Conservation (phyloP, 2,113 vertebrate genomes). For the Ammodytes marinus region DNA sequence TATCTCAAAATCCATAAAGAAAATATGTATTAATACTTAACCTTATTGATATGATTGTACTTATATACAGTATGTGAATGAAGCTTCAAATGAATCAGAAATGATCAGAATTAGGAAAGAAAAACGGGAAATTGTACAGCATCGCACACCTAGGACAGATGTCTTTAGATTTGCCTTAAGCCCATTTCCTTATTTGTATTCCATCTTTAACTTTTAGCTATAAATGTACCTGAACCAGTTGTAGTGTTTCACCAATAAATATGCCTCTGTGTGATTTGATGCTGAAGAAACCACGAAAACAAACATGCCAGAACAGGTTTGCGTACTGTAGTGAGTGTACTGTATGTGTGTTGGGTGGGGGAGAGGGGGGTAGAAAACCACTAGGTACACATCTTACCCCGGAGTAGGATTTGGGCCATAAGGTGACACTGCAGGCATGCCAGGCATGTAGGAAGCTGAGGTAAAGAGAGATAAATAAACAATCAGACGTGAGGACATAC, state of each 20-base stretch:
- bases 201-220: neutral
- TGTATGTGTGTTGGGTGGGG: neutral
- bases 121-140: no score
- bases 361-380: neutral
- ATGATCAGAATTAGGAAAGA: no score
- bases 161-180: no score
- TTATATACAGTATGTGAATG: no score
- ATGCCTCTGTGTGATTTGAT: neutral
- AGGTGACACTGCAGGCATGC: slow-evolving; percentile 90
- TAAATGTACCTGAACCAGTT: neutral
- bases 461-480: slow-evolving; percentile 56
- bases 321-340: neutral
- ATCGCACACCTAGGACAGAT: no score
- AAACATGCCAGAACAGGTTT: slow-evolving; percentile 20
- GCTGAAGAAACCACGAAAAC: neutral
- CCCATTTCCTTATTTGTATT: no score
- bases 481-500: slow-evolving; percentile 5
- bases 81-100: no score
- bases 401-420: slow-evolving; percentile 92
- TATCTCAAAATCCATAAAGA: no score
- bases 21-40: no score
- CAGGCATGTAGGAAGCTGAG: slow-evolving; percentile 95
- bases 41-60: no score
- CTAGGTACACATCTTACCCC: slow-evolving; percentile 84
- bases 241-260: neutral